Evolutionary conservation across 2,797 vertebrate genomes (phyloP).

Genomic region (Pachyuromys duprasi): DNA sequence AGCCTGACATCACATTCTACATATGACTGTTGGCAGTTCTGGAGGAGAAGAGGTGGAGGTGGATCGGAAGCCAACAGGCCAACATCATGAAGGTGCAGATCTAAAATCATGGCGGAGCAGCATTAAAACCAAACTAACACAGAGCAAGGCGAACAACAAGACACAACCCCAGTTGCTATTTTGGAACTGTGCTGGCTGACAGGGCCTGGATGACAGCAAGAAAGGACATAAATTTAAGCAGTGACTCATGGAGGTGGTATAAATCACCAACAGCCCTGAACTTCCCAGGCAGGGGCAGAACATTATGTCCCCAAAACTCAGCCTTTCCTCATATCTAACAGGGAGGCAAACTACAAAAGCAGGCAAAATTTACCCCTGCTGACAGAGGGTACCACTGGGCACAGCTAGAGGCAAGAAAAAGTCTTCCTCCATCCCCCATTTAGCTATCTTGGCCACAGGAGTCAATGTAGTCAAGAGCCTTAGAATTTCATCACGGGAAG

Average conservation of each 20-base stretch:
- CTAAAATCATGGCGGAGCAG: background rate
- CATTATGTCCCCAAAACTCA: background rate
- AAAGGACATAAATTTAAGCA: constrained; percentile 31
- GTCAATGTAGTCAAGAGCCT: background rate
- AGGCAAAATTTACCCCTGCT: constrained; percentile 26
- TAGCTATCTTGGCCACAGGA: background rate
- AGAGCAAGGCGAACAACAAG: background rate
- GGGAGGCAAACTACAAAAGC: constrained; percentile 20
- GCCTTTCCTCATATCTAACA: background rate
- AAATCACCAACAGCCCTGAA: constrained; percentile 58
- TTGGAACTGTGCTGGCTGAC: background rate
- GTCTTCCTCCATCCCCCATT: too few relatives aligned
- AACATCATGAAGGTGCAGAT: background rate
- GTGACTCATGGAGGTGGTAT: background rate
- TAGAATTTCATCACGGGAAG: background rate
- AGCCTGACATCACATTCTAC: background rate
- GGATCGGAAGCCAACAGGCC: background rate
- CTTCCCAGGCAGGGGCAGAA: constrained; percentile 56
- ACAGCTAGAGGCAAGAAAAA: background rate
- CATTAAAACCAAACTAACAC: background rate
- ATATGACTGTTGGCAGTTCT: background rate
- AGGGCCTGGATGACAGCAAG: background rate
- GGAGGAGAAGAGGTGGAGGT: background rate
- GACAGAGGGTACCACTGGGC: background rate
- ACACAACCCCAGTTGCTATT: background rate